Evolutionary conservation across 1,140 invertebrate species (phyloP).

Genomic region (Whitmania pigra): DNA sequence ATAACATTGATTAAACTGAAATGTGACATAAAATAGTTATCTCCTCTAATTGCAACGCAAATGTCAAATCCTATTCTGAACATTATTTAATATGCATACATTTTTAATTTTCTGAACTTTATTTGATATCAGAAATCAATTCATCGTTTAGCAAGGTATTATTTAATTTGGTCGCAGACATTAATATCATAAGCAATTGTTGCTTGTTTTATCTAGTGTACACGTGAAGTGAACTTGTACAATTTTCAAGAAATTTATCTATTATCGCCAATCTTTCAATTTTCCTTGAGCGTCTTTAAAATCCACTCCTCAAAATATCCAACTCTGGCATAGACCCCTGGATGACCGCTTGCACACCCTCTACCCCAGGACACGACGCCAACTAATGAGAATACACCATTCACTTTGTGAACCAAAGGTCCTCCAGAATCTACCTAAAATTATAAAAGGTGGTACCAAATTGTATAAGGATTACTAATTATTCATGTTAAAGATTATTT

Average conservation of each 20-base stretch:
- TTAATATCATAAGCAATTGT: too few relatives aligned
- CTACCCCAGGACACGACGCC: slow-evolving; percentile 70
- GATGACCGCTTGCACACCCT: slow-evolving; percentile 76
- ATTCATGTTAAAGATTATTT: not conserved
- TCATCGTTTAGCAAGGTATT: too few relatives aligned
- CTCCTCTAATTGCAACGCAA: too few relatives aligned
- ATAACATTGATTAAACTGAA: too few relatives aligned
- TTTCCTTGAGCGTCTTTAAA: slow-evolving; percentile 20
- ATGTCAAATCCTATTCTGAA: too few relatives aligned
- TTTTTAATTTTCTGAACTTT: too few relatives aligned
- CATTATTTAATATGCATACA: too few relatives aligned
- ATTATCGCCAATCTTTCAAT: not conserved
- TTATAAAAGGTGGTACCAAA: not conserved
- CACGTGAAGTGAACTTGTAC: not conserved
- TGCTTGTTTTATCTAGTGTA: not conserved
- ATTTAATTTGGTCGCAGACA: too few relatives aligned
- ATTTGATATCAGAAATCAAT: too few relatives aligned
- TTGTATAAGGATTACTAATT: not conserved
- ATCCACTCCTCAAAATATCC: slow-evolving; percentile 65
- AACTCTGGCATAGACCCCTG: slow-evolving; percentile 68
- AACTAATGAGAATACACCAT: slow-evolving; percentile 43
- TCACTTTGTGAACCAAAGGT: slow-evolving; percentile 48
- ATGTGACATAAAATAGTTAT: too few relatives aligned
- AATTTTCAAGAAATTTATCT: not conserved
- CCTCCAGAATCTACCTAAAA: slow-evolving; percentile 48